Percentiles rank a stretch among this genome's conserved stretches.
Evolutionary conservation across 2,888 invertebrate species (phyloP).

Genomic region (Barypeithes pellucidus): DNA sequence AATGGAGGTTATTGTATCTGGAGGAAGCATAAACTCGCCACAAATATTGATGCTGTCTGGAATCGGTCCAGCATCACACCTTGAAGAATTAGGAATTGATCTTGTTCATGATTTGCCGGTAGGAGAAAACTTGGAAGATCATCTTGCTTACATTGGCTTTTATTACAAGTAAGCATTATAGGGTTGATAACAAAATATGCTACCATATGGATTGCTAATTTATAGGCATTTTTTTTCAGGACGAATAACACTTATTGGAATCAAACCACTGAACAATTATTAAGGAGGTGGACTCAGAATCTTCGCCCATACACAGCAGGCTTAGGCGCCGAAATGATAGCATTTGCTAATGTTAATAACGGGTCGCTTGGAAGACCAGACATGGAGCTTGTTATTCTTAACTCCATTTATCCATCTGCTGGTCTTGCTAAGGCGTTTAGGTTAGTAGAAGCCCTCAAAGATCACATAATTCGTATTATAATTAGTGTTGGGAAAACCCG

Average conservation of each 20-base stretch:
- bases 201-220: no score
- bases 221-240: constrained; percentile 1
- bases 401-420: constrained; percentile 42
- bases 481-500: no score
- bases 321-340: constrained; percentile 30
- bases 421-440: constrained; percentile 22
- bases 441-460: constrained; percentile 18
- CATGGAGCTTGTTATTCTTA: constrained; percentile 57
- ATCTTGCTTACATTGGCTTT: constrained; percentile 70
- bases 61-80: constrained; percentile 81
- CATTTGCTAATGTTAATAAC: constrained; percentile 41
- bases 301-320: constrained; percentile 33
- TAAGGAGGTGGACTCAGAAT: constrained; percentile 26
- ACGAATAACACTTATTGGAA: constrained; percentile 35
- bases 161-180: constrained; percentile 19
- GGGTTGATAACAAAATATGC: neutral
- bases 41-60: constrained; percentile 92
- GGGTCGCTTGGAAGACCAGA: constrained; percentile 55
- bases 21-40: constrained; percentile 83
- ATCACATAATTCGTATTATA: no score
- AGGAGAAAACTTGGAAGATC: constrained; percentile 87
- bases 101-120: constrained; percentile 82
- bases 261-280: constrained; percentile 23
- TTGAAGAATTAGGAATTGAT: constrained; percentile 79
- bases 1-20: constrained; percentile 88